A percentile compares a stretch with the other conserved stretches of the same genome.
Evolutionary conservation across 2,888 invertebrate genomes (phyloP).

Genomic region (Buathra laborator): DNA sequence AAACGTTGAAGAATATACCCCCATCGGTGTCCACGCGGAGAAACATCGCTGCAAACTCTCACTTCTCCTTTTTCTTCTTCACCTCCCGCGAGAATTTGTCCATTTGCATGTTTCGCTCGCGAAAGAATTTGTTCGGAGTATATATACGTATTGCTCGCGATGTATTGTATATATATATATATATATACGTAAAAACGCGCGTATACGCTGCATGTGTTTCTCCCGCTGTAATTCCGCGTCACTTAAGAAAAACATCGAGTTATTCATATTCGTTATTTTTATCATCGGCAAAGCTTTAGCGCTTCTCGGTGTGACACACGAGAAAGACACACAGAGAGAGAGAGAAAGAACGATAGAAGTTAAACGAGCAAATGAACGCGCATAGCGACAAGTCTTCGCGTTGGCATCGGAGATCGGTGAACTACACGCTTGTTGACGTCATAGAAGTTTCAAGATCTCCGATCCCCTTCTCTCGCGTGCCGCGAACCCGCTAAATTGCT

Average conservation of each 20-base stretch:
- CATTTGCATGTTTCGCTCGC: slow-evolving; percentile 56
- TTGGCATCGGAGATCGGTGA: slow-evolving; percentile 39
- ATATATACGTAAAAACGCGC: neutral
- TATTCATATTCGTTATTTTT: slow-evolving; percentile 66
- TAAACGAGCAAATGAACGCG: slow-evolving; percentile 18
- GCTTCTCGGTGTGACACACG: slow-evolving; percentile 2
- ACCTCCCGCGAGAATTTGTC: slow-evolving; percentile 61
- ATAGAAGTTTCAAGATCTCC: slow-evolving; percentile 3
- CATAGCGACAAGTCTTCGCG: slow-evolving; percentile 34
- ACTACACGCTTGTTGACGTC: slow-evolving; percentile 27
- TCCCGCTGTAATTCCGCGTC: neutral
- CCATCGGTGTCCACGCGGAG: neutral
- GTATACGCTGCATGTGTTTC: slow-evolving; percentile 1
- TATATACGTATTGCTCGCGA: neutral
- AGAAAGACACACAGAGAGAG: slow-evolving; percentile 2
- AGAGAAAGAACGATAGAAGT: too few relatives aligned
- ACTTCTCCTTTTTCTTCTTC: neutral
- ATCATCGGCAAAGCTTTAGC: slow-evolving; percentile 43
- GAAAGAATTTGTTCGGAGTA: slow-evolving; percentile 37
- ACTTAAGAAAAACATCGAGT: neutral
- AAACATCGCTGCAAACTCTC: neutral
- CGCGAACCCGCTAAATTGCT: slow-evolving; percentile 75
- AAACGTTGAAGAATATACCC: neutral
- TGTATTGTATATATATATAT: too few relatives aligned
- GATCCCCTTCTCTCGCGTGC: slow-evolving; percentile 32